Conservation (phyloP, 2,888 invertebrate species). For the Coronaproctus castanopsis region DNA sequence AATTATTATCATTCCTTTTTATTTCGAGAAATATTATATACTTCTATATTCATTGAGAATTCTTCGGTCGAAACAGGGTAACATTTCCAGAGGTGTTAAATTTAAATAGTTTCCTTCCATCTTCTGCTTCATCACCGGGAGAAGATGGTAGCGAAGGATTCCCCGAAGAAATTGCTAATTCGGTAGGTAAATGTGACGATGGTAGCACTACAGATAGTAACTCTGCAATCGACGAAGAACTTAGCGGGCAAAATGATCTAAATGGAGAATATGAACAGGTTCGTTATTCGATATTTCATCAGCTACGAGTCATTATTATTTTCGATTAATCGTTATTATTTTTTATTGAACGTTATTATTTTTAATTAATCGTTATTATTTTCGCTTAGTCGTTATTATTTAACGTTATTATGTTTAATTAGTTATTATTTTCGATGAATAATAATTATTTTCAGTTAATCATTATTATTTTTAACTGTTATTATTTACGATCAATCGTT, state of each 20-base stretch:
- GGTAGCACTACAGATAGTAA: constrained; percentile 47
- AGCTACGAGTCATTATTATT: background rate
- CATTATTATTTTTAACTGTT: too few relatives aligned
- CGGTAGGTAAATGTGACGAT: constrained; percentile 37
- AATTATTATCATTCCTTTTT: too few relatives aligned
- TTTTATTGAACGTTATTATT: background rate
- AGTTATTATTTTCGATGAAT: too few relatives aligned
- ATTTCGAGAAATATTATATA: too few relatives aligned
- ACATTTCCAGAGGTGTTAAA: constrained; percentile 60
- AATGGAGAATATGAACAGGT: constrained; percentile 11
- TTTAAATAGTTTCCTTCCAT: constrained; percentile 45
- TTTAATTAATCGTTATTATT: too few relatives aligned
- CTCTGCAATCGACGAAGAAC: constrained; percentile 36
- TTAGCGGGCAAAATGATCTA: constrained; percentile 6
- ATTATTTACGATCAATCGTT: too few relatives aligned
- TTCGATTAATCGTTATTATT: background rate
- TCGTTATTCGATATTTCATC: background rate
- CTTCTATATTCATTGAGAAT: too few relatives aligned
- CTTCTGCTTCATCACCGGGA: background rate
- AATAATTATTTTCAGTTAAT: too few relatives aligned
- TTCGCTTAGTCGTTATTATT: too few relatives aligned
- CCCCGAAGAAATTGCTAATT: constrained; percentile 29
- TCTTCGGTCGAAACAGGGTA: too few relatives aligned
- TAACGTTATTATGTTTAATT: too few relatives aligned
- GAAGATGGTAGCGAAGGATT: constrained; percentile 24